Evolutionary conservation across 2,888 invertebrate species (phyloP), one percentile per base, ranked within the genome.

Genomic region (Ophion obscuratus): DNA sequence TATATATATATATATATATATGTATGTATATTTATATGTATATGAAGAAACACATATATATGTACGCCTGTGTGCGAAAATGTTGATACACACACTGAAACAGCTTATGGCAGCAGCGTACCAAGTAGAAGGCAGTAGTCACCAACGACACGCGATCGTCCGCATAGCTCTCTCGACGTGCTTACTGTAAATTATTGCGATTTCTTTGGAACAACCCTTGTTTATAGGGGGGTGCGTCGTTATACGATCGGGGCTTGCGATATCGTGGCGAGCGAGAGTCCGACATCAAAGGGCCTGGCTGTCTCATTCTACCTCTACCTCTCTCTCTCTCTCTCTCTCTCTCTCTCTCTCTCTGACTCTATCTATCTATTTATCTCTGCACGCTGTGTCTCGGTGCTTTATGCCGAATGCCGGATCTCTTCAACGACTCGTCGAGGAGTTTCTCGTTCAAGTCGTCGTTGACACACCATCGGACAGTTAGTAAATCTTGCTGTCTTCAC

Each of bases 141-240:
- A 75, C 6, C 66, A 84, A 82, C 91, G 91, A 92, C 93, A 93
- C 93, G 93, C 93, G 92, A 93, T 92, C 92, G 89, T 90, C 90
- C 91, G 90, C 91, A 87, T 84, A 87, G 90, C 90, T 89, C 92
- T 91, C 91, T 85, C 71, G 77, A 82, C 76, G 61, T 77, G 80
- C 84, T 86, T 87, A 87, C 89, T 90, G 92, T 93, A 93, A 93
- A 92, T 93, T 92, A 93, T 93, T 90, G 90, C 91, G 89, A 92
- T 92, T 93, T 93, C 93, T 93, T 93, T 92, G 90, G 91, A 90
- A 90, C 92, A 91, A 92, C 92, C 92, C 91, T 92, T 92, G 91
- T 93, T 93, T 92, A 93, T 92, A 91, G 91, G 75, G 44, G 83
- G 92, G 92, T 91, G 92, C 92, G 91, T 92, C 89, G 89, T 87